Conservation (phyloP, 2,888 invertebrate genomes). For the Escarpia spicata region DNA sequence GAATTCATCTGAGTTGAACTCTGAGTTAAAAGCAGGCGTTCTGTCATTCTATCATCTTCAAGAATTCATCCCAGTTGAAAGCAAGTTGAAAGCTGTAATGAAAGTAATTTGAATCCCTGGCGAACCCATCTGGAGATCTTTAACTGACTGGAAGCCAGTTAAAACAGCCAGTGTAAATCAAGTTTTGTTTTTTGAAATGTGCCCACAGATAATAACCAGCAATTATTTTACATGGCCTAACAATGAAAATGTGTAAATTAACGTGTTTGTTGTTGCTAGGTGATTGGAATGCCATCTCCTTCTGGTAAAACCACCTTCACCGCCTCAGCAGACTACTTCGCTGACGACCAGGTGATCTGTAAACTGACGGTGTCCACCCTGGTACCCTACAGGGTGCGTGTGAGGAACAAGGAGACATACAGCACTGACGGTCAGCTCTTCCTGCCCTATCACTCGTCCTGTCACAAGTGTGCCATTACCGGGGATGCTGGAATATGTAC, state of each 20-base stretch:
- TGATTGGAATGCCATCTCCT: not conserved
- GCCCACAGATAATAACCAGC: no score
- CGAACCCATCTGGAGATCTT: no score
- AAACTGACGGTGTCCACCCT: not conserved
- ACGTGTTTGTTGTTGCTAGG: not conserved
- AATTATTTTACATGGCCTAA: no score
- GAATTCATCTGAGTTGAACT: no score
- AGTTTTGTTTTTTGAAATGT: no score
- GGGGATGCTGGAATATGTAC: not conserved
- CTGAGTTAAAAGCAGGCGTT: no score
- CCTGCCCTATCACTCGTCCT: not conserved
- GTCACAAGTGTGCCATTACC: not conserved
- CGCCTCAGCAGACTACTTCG: not conserved
- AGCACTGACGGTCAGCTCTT: not conserved
- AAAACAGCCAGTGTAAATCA: no score
- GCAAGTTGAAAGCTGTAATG: no score
- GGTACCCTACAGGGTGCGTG: not conserved
- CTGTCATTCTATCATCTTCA: no score
- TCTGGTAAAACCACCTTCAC: not conserved
- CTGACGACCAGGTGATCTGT: not conserved
- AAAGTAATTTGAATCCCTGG: no score
- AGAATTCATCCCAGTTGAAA: no score
- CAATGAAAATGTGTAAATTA: not conserved
- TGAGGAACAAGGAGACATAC: not conserved
- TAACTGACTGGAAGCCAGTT: no score